These are phyloP conservation scores for Nomia melanderi DNA, from an alignment of 1,140 invertebrate species.

Conservation along the genomic window DNA sequence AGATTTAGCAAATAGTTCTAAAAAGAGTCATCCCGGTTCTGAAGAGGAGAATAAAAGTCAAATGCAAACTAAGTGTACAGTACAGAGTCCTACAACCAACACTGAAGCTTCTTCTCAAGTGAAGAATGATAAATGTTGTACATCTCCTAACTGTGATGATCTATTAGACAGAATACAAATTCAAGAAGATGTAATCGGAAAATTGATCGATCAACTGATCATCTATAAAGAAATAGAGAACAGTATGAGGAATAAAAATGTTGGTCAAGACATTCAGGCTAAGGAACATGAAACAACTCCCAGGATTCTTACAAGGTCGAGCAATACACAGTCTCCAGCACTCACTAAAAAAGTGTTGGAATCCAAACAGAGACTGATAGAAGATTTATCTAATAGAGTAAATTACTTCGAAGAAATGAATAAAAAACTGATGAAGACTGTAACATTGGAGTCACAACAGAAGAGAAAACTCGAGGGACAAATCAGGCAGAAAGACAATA, in stretches of 20 bases:
- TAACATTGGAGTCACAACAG: conserved; percentile 67
- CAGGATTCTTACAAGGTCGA: conserved; percentile 49
- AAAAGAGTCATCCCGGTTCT: conserved; percentile 22
- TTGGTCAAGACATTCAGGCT: conserved; percentile 53
- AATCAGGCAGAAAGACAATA: conserved; percentile 70
- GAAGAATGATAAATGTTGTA: conserved; percentile 9
- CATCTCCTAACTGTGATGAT: conserved; percentile 25
- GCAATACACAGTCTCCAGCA: background rate
- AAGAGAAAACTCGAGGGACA: conserved; percentile 70
- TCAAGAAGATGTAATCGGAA: conserved; percentile 69
- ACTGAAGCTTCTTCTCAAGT: background rate
- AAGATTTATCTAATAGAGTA: conserved; percentile 66
- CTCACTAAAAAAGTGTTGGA: conserved; percentile 30
- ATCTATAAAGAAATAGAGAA: conserved; percentile 67
- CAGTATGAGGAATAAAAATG: conserved; percentile 55
- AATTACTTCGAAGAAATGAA: conserved; percentile 70
- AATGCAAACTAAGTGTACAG: background rate
- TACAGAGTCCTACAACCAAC: background rate
- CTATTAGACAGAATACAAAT: conserved; percentile 65
- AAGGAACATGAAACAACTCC: conserved; percentile 58
- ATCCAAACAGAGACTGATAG: conserved; percentile 58
- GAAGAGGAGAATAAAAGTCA: conserved; percentile 15
- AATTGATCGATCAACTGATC: conserved; percentile 68
- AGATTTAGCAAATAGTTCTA: background rate
- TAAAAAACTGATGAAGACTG: conserved; percentile 71